Evolutionary conservation across 2,888 invertebrate genomes (phyloP), one percentile per base, ranked within the genome.

Genomic region (Diarsia brunnea): DNA sequence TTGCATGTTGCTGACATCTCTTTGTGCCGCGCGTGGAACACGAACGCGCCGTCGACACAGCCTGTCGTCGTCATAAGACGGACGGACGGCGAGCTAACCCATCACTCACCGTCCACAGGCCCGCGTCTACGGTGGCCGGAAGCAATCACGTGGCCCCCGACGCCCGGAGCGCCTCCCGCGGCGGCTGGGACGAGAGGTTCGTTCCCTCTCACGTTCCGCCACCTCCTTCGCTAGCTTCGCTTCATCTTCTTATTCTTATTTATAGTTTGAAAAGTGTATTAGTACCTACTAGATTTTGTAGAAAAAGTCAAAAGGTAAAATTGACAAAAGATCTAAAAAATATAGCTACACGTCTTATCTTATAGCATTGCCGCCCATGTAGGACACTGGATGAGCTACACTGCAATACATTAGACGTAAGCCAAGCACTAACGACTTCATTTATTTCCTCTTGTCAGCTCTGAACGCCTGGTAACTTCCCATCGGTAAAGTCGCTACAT

Each of bases 371-470:
- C 27, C n/a, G 58, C 63, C 38, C 43, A 74, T 47, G 47, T 65
- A 84, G 75, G 58, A 49, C 64, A 19, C 47, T 45, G 63, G 69
- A 69, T 53, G 66, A 83, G 78, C 73, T 68, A 51, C 69, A 78
- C 86, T 84, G 88, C 88, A 89, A 89, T 91, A 90, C 89, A 91
- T 92, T 91, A 78, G 85, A 90, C 85, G 87, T 91, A 91, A 92
- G 90, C 92, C 90, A 90, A 89, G 88, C 85, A 89, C 92, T 92
- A 92, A 93, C 90, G 89, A 91, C 89, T 90, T 89, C 90, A 92
- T 93, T 92, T 91, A 90, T 92, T 90, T 90, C 90, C 89, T 86
- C 88, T 88, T 89, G 88, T 90, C 88, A 88, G 86, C 75, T 84
- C 85, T 90, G 86, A 88, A 87, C 85, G 84, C 90, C 88, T 88